phyloP scores from a whole-genome alignment of 1,140 invertebrate species.

The Leptinotarsa lineolata region DNA sequence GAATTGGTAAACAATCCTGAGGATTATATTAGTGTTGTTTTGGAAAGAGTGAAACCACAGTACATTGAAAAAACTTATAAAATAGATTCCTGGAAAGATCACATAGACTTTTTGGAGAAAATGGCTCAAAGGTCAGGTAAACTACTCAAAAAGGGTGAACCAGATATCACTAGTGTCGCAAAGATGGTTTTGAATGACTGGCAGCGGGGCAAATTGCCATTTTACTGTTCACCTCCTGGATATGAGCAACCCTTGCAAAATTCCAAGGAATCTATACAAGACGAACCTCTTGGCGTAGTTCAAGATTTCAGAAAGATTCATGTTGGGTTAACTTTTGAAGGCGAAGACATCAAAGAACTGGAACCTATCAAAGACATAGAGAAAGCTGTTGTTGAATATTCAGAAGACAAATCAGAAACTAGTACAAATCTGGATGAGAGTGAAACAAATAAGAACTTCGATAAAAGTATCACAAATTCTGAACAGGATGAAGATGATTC shows the following conservation, averaged over 20 bases:
- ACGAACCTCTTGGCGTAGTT: constrained; percentile 60
- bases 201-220: constrained; percentile 96
- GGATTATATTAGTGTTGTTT: constrained; percentile 87
- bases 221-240: constrained; percentile 84
- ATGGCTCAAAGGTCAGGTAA: constrained; percentile 85
- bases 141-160: constrained; percentile 94
- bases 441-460: constrained; percentile 49
- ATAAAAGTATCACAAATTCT: constrained; percentile 45
- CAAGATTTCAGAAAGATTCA: constrained; percentile 84
- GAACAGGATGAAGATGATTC: constrained; percentile 39
- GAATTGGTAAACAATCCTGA: constrained; percentile 94
- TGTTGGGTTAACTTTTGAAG: constrained; percentile 73
- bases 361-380: constrained; percentile 61
- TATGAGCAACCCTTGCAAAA: constrained; percentile 65
- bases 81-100: constrained; percentile 76
- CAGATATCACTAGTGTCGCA: constrained; percentile 85
- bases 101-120: constrained; percentile 91
- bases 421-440: constrained; percentile 15
- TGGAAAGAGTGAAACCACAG: constrained; percentile 87
- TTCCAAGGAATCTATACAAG: constrained; percentile 51
- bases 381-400: constrained; percentile 57
- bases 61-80: constrained; percentile 93
- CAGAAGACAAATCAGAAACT: constrained; percentile 55
- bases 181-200: constrained; percentile 98
- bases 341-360: constrained; percentile 68